Evolutionary conservation across 2,888 invertebrate species (phyloP).

Genomic region (Hyposoter didymator): DNA sequence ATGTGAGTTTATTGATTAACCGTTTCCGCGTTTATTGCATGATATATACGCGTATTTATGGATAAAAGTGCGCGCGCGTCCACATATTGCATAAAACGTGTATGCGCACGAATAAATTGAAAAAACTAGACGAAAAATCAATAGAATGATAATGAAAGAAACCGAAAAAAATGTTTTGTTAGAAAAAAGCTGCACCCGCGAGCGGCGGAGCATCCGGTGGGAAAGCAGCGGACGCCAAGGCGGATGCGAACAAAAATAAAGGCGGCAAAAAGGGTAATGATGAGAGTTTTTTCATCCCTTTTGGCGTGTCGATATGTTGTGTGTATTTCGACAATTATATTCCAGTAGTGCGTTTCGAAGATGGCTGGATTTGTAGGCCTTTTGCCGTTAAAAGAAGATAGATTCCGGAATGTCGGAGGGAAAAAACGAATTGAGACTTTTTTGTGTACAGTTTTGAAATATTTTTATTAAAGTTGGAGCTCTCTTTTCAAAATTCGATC

Average conservation of each 20-base stretch:
- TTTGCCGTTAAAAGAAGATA: conserved; percentile 66
- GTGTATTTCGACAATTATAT: neutral
- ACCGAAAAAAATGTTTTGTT: neutral
- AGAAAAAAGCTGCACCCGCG: conserved; percentile 70
- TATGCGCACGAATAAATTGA: neutral
- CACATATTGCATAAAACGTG: too few species aligned
- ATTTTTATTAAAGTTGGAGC: neutral
- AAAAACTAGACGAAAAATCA: too few species aligned
- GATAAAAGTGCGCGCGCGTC: neutral
- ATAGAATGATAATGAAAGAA: neutral
- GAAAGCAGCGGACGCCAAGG: conserved; percentile 68
- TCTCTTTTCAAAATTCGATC: neutral
- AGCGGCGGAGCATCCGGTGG: conserved; percentile 63
- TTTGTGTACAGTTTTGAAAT: neutral
- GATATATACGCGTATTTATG: neutral
- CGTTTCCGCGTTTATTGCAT: neutral
- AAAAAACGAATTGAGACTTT: conserved; percentile 5
- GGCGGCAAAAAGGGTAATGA: conserved; percentile 72
- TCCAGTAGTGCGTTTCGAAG: conserved; percentile 70
- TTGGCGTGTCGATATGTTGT: neutral
- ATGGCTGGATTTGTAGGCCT: conserved; percentile 68
- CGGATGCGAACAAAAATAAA: conserved; percentile 71
- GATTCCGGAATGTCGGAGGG: conserved; percentile 11
- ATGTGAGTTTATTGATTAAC: conserved; percentile 69
- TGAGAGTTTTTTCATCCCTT: neutral